Conservation (phyloP, 1,140 invertebrate genomes). For the Drosophila seguyi region DNA sequence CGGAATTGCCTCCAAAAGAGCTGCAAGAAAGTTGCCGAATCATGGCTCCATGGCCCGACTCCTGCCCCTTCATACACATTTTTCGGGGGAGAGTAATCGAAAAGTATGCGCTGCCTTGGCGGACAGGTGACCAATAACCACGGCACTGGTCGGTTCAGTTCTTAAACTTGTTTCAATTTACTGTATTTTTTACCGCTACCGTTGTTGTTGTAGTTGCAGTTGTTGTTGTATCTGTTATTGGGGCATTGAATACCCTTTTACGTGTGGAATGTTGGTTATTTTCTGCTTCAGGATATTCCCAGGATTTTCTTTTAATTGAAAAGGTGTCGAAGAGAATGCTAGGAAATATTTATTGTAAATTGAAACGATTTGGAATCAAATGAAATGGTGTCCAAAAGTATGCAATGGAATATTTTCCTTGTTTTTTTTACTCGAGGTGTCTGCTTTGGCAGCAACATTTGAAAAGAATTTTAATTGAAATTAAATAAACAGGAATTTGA, state of each 20-base stretch:
- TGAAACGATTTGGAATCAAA: neutral
- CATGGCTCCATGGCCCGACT: conserved; percentile 48
- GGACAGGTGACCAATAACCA: conserved; percentile 76
- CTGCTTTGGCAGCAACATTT: neutral
- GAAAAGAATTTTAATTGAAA: neutral
- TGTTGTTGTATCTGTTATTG: neutral
- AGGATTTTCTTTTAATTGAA: neutral
- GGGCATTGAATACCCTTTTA: conserved; percentile 8
- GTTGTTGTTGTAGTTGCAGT: conserved; percentile 1
- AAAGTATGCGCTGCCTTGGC: conserved; percentile 57
- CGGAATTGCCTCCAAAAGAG: conserved; percentile 23
- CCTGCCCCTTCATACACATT: conserved; percentile 21
- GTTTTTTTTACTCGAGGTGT: neutral
- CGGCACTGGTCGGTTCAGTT: conserved; percentile 69
- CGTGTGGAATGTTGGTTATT: conserved; percentile 7
- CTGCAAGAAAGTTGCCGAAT: conserved; percentile 78
- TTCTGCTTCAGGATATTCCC: conserved; percentile 1
- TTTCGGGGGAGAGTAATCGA: conserved; percentile 69
- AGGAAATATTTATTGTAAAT: neutral
- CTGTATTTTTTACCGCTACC: conserved; percentile 55
- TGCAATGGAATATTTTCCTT: neutral
- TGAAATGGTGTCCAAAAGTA: neutral
- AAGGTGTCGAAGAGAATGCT: conserved; percentile 1
- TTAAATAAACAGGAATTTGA: neutral
- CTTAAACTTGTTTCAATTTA: conserved; percentile 81